A percentile compares a stretch with the other conserved stretches of the same genome.
Conservation (phyloP, 2,888 invertebrate species). For the Acrobeloides nanus region DNA sequence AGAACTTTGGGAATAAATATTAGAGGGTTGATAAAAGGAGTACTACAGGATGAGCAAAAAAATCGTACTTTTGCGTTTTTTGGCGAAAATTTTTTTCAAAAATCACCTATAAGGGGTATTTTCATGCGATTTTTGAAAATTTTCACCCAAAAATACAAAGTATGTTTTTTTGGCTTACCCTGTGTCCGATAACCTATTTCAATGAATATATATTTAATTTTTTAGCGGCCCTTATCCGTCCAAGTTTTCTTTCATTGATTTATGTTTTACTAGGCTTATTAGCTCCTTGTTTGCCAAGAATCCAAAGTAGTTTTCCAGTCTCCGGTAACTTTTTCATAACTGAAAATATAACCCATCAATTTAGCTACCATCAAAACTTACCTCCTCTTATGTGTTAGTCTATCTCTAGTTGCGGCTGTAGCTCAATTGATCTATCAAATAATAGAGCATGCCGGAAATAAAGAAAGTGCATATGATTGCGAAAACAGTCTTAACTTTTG, state of each 20-base stretch:
- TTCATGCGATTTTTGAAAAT: no score
- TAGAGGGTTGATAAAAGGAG: no score
- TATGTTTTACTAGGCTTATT: conserved; percentile 43
- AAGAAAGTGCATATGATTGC: conserved; percentile 8
- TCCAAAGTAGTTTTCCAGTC: conserved; percentile 19
- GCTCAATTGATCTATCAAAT: conserved; percentile 33
- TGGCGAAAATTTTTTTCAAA: no score
- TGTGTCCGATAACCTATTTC: no score
- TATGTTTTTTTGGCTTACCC: no score
- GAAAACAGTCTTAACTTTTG: conserved; percentile 10
- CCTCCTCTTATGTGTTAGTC: conserved; percentile 14
- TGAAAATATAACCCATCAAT: conserved; percentile 5
- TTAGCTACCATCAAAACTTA: conserved; percentile 18
- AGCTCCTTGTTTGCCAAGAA: conserved; percentile 36
- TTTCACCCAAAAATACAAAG: no score
- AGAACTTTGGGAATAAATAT: no score
- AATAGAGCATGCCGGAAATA: conserved; percentile 10
- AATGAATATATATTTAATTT: no score
- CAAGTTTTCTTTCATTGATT: conserved; percentile 38
- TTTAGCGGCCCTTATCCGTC: conserved; percentile 43
- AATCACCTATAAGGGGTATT: no score
- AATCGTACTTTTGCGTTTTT: no score
- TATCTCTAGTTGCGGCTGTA: conserved; percentile 22
- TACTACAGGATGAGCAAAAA: no score
- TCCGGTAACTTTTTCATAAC: conserved; percentile 33